Evolutionary conservation across 1,140 invertebrate species (phyloP), one percentile per base, ranked within the genome.

Genomic region (Myzus persicae): DNA sequence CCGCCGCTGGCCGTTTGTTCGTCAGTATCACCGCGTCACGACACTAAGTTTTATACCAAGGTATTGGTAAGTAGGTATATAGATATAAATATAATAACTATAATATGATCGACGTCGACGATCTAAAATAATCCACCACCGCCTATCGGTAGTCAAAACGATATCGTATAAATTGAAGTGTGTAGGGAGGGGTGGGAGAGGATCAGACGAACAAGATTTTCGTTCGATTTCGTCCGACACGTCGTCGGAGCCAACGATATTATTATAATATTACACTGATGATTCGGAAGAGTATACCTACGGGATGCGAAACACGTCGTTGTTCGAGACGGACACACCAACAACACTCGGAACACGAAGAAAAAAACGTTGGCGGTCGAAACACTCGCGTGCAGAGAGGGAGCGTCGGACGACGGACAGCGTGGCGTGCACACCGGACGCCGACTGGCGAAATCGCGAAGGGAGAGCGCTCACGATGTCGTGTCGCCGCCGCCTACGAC

Each of bases 361-460:
- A 11, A n/a, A 20, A 81, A 38, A 38, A 82, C 81, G 76, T 20
- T 22, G n/a, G 36, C n/a, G 36, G 42, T 31, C 38, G n/a, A 2
- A 20, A 44, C 31, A 91, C 59, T 76, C 31, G 42, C 11, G 59
- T 20, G 40, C 24, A 24, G 36, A n/a, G 8, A 24, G 36, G 42
- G 5, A 1, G 9, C 51, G 24, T 36, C 20, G 38, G 36, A 40
- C 42, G 42, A 48, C 31, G 91, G n/a, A 81, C 91, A 40, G 91
- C 91, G 76, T 84, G 76, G 76, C 91, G 91, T 51, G n/a, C 91
- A 51, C 76, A 92, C 91, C 46, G 81, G 46, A 92, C 91, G 91
- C 76, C 67, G 91, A 92, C 91, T 92, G 90, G 31, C 59, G 44
- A 59, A 40, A 44, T 20, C 90, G 90, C 54, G 42, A 59, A 42